These are phyloP conservation scores for Pentalonia nigronervosa DNA, from an alignment of 1,140 invertebrate species.

Conservation along the genomic window DNA sequence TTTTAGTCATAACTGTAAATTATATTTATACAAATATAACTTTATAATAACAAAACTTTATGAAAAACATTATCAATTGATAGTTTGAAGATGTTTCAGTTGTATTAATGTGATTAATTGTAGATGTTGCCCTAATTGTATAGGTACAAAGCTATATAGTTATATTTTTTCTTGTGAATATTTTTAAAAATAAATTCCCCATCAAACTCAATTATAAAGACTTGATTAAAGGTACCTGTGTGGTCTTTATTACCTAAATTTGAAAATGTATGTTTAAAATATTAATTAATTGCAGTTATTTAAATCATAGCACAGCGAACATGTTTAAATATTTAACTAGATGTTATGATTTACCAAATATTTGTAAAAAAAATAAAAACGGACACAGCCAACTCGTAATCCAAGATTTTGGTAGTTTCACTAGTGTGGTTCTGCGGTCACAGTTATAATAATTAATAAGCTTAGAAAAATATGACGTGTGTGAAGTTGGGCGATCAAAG, in stretches of 20 bases:
- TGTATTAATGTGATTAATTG: not conserved
- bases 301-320: not conserved
- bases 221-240: not conserved
- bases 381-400: too few species aligned
- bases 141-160: not conserved
- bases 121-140: not conserved
- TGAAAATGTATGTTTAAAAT: not conserved
- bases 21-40: too few species aligned
- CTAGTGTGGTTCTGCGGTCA: too few species aligned
- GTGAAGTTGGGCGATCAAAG: too few species aligned
- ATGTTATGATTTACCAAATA: not conserved
- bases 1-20: too few species aligned
- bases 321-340: not conserved
- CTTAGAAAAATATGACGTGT: too few species aligned
- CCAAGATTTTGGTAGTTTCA: too few species aligned
- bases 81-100: not conserved
- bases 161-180: not conserved
- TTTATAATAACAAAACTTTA: too few species aligned
- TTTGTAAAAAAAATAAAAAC: too few species aligned
- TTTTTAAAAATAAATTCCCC: not conserved
- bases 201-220: not conserved
- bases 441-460: too few species aligned
- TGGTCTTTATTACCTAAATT: not conserved
- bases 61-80: not conserved
- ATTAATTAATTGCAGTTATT: not conserved